These are phyloP conservation scores for Capromys pilorides DNA, from an alignment of 2,797 vertebrate species.

Conservation along the genomic window DNA sequence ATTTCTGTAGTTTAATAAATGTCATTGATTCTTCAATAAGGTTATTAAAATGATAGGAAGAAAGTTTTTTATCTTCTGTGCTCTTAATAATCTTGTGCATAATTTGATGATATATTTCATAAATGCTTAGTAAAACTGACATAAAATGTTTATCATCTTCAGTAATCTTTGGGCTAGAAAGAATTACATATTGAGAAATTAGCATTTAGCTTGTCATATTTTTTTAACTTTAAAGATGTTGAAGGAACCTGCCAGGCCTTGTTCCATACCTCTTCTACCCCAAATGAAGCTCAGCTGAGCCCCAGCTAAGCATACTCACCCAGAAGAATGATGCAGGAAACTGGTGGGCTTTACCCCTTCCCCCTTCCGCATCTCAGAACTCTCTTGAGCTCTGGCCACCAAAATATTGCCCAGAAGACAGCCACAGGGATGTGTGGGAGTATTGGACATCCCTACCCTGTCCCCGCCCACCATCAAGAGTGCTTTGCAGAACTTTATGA, in stretches of 20 bases:
- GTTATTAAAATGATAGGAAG: not conserved
- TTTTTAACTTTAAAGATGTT: not conserved
- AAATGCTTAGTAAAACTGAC: not conserved
- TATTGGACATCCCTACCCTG: no score
- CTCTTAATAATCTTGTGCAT: not conserved
- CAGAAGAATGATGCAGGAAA: no score
- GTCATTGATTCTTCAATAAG: not conserved
- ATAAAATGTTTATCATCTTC: constrained; percentile 18
- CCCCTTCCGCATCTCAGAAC: no score
- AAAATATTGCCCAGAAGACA: no score
- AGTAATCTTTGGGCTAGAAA: not conserved
- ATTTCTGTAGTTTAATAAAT: not conserved
- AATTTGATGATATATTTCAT: not conserved
- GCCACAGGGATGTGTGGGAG: no score
- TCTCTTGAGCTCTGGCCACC: no score
- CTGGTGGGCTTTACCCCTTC: no score
- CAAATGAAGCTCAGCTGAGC: not conserved
- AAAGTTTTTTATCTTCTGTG: not conserved
- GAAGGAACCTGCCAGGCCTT: no score
- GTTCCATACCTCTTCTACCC: not conserved
- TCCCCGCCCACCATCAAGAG: no score
- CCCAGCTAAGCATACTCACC: no score
- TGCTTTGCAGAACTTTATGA: no score
- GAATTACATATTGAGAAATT: not conserved
- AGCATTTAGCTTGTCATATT: not conserved